Evolutionary conservation across 30 jellyfish, hydroid and myxozoan species (phyloP), one percentile per base, ranked within the genome.

Genomic region (Rhopilema esculentum): DNA sequence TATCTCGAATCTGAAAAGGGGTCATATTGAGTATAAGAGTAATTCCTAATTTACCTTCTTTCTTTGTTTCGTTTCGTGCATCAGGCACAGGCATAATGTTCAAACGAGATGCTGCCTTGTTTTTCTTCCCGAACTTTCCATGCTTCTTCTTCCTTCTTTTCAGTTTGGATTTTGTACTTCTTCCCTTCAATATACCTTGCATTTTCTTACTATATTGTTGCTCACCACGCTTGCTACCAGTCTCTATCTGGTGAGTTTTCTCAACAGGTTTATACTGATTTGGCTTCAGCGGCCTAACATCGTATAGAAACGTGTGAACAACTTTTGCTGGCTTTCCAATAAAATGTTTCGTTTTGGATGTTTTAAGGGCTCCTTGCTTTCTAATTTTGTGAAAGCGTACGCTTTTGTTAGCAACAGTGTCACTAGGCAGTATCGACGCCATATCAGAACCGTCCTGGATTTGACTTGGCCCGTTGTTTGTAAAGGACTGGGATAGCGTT

Each of bases 11-110:
- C n/a, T n/a, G n/a, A n/a, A n/a, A n/a, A n/a, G n/a, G n/a, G n/a
- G n/a, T n/a, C n/a, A n/a, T n/a, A n/a, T n/a, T n/a, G n/a, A n/a
- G n/a, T n/a, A n/a, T n/a, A n/a, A n/a, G n/a, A n/a, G n/a, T n/a
- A n/a, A n/a, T n/a, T n/a, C n/a, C n/a, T n/a, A n/a, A 22, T 50
- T 4, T 50, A 69, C 84, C 84, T 49, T 17, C 48, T 12, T n/a
- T 50, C 15, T 49, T 29, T 18, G 92, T 23, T 26, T 49, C 64
- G 21, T 83, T 51, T 23, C 64, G 72, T 19, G 26, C 15, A 27
- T 63, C 93, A 27, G 93, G 88, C 63, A 16, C 74, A 27, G 87
- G 93, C 84, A 75, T 52, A 75, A 64, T 72, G 15, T 77, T 76
- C 66, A 77, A 26, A 27, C 51, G n/a, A 4, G 75, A 19, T 18